phyloP scores from a whole-genome alignment of 92 coral and sea anemone species.

The Plumapathes pennacea region DNA sequence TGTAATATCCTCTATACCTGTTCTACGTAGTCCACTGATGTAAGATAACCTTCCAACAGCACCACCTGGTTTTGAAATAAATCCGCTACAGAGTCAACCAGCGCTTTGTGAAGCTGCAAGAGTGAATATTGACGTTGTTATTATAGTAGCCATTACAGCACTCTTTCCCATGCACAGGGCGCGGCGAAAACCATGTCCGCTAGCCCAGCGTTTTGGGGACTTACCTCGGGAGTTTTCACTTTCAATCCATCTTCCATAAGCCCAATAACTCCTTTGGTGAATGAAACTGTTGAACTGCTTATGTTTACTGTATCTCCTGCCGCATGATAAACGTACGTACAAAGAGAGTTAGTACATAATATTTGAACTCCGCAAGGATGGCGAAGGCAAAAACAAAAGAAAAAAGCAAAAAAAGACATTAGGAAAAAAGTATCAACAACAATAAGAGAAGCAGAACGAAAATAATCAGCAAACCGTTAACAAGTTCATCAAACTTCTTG shows the following conservation, averaged over 20 bases:
- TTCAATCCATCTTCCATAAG: conserved; percentile 72
- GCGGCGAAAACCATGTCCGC: background rate
- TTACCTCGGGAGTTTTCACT: conserved; percentile 77
- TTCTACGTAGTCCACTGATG: conserved; percentile 60
- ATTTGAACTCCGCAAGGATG: too few species aligned
- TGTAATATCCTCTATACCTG: too few species aligned
- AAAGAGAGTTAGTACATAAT: background rate
- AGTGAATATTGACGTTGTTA: too few species aligned
- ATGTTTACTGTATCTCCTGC: conserved; percentile 58
- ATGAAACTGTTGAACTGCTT: conserved; percentile 67
- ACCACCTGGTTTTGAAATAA: conserved; percentile 89
- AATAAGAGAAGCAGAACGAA: background rate
- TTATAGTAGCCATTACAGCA: too few species aligned
- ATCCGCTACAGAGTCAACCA: conserved; percentile 77
- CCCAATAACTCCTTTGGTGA: conserved; percentile 75
- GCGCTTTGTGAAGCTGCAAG: conserved; percentile 59
- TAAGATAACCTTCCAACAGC: conserved; percentile 79
- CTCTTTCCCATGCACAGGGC: too few species aligned
- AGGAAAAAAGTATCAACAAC: too few species aligned
- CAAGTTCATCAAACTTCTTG: conserved; percentile 47
- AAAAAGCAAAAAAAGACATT: too few species aligned
- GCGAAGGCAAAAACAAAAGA: too few species aligned
- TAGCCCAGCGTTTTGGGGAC: background rate
- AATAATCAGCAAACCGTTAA: conserved; percentile 43
- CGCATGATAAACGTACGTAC: background rate